phyloP scores from a whole-genome alignment of 2,888 invertebrate genomes.

The Chloroclystis v-ata region DNA sequence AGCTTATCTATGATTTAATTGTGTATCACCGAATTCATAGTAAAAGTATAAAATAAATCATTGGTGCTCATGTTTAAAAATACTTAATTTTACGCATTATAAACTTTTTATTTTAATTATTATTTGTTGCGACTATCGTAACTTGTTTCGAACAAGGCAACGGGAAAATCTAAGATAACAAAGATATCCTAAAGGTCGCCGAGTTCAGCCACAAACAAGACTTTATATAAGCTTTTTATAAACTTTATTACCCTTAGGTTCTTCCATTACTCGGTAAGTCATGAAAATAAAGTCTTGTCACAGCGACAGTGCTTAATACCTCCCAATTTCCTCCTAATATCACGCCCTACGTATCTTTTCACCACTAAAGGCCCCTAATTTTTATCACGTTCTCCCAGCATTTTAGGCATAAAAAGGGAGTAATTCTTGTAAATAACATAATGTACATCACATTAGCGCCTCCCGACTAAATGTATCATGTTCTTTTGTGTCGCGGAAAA shows the following conservation, averaged over 20 bases:
- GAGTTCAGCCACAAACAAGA: background rate
- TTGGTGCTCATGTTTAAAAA: too few species aligned
- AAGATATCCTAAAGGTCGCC: background rate
- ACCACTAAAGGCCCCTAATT: constrained; percentile 35
- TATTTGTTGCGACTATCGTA: too few species aligned
- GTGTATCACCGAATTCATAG: too few species aligned
- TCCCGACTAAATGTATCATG: constrained; percentile 63
- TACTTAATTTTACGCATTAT: too few species aligned
- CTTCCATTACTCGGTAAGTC: constrained; percentile 17
- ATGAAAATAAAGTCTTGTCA: constrained; percentile 22
- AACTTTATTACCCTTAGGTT: constrained; percentile 14
- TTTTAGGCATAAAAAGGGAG: constrained; percentile 42
- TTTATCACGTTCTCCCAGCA: constrained; percentile 39
- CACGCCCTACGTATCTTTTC: constrained; percentile 33
- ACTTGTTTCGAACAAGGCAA: too few species aligned
- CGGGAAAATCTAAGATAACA: too few species aligned
- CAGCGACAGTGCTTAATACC: constrained; percentile 20
- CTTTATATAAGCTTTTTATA: background rate
- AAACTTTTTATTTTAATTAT: too few species aligned
- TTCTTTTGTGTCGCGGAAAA: constrained; percentile 67
- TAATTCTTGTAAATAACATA: constrained; percentile 64
- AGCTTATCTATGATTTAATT: too few species aligned
- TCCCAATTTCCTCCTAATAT: constrained; percentile 25
- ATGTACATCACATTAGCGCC: constrained; percentile 65
- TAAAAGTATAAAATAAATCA: too few species aligned